Conservation (phyloP, 2,113 vertebrate species). For the Panthera leo region DNA sequence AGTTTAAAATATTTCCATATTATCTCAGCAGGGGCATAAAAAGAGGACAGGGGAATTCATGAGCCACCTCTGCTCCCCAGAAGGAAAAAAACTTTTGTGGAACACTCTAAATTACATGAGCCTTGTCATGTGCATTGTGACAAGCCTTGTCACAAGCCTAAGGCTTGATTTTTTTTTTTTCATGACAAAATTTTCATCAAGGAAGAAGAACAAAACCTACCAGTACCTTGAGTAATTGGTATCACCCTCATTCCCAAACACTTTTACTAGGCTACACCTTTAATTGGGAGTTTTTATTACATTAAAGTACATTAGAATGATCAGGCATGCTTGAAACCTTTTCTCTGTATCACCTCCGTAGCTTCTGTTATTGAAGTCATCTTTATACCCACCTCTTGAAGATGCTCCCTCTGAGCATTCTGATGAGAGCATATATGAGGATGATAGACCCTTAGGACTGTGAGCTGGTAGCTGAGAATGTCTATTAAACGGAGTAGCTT, state of each 20-base stretch:
- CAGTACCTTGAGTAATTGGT: neutral
- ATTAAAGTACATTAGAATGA: neutral
- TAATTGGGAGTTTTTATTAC: neutral
- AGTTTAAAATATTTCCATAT: neutral
- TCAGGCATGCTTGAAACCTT: neutral
- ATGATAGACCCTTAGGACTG: neutral
- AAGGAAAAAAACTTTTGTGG: neutral
- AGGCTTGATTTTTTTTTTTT: conserved; percentile 1
- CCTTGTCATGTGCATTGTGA: neutral
- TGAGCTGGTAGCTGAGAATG: neutral
- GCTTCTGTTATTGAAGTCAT: neutral
- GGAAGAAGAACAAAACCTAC: neutral
- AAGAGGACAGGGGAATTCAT: neutral
- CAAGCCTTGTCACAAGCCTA: neutral
- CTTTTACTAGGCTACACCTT: neutral
- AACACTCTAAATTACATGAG: neutral
- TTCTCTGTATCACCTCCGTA: neutral
- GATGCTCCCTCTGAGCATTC: neutral
- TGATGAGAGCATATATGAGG: neutral
- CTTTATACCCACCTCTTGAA: neutral
- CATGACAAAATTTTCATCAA: neutral
- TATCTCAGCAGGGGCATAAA: neutral
- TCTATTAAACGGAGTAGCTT: neutral
- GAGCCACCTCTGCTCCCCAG: neutral
- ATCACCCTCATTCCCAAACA: neutral